Conservation (phyloP, 2,888 invertebrate genomes). For the Steromphala cineraria region DNA sequence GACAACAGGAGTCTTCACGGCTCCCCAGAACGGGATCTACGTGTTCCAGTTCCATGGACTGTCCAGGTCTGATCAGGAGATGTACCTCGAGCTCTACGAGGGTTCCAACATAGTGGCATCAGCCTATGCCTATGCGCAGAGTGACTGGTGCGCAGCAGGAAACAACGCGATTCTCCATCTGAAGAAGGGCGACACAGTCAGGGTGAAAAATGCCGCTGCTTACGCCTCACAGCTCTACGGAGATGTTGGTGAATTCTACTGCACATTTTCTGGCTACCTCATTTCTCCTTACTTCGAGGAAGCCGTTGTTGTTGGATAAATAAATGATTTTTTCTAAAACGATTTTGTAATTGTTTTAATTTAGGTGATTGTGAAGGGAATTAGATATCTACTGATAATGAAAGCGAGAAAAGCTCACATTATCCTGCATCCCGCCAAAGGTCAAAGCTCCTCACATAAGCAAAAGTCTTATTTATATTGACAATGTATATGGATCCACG, state of each 20-base stretch:
- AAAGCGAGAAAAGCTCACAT: no score
- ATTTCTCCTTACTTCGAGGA: conserved; percentile 51
- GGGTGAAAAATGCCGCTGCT: conserved; percentile 42
- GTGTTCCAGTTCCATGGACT: conserved; percentile 48
- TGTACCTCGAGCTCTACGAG: conserved; percentile 47
- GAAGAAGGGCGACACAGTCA: conserved; percentile 41
- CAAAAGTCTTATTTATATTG: no score
- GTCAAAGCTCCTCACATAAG: no score
- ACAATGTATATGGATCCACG: no score
- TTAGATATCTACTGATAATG: no score
- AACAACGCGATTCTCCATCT: conserved; percentile 38
- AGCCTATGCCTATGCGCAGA: conserved; percentile 39
- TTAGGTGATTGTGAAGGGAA: no score
- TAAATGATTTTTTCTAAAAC: background rate
- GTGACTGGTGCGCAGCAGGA: conserved; percentile 43
- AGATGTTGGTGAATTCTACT: conserved; percentile 49
- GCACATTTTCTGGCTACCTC: conserved; percentile 57
- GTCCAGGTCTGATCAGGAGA: conserved; percentile 32
- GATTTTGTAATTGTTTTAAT: no score
- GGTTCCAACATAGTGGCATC: conserved; percentile 42
- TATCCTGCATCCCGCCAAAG: no score
- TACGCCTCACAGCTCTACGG: conserved; percentile 48
- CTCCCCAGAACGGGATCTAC: conserved; percentile 45
- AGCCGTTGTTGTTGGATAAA: conserved; percentile 39
- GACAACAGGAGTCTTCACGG: conserved; percentile 45